Base-by-base conservation (phyloP, 2,113 vertebrate genomes). In the Pholis gunnellus region DNA sequence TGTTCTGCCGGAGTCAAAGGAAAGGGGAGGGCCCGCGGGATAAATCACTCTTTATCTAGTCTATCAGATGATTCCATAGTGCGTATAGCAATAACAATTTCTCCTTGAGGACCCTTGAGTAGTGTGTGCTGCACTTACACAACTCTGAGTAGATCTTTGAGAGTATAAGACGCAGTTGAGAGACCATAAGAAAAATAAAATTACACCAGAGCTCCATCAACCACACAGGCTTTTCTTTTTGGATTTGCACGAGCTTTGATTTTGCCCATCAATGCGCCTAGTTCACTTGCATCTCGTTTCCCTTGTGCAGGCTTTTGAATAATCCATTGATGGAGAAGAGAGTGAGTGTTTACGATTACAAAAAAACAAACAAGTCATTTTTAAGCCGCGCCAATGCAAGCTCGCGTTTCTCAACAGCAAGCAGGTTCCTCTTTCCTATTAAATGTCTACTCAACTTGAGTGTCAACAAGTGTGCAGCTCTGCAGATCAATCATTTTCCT, bases 1-100 rank as follows among this genome's bases (percentile, higher is more conserved):
- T 91, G 87, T 90, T 93, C 88, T 78, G 60, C 57, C 72, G 87
- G 82, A 92, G 82, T 88, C 78, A 76, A 79, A 89, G 67, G 71
- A 67, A 88, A 75, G 42, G 81, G 60, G 75, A 81, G 83, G 57
- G 61, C 64, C 74, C 2, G 44, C 1, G 22, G 78, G 86, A 90
- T 84, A 78, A 88, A 90, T 84, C 54, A 54, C 83, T 81, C 87
- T 81, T 89, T 75, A 83, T 83, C 79, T 80, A 40, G 75, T 80
- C 78, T 46, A 65, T 90, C 56, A 42, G 48, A 80, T 82, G 78
- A 91, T 84, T 91, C 76, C 75, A 84, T 72, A 63, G 64, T 54
- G 67, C 29, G 25, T 46, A 50, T 44, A 64, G 82, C 69, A 87
- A 78, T 78, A 91, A 88, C 70, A 82, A 17, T 85, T 52, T 87